A percentile compares a stretch with the other conserved stretches of the same genome.
phyloP scores from a whole-genome alignment of 2,113 vertebrate genomes.

The Anseranas semipalmata region DNA sequence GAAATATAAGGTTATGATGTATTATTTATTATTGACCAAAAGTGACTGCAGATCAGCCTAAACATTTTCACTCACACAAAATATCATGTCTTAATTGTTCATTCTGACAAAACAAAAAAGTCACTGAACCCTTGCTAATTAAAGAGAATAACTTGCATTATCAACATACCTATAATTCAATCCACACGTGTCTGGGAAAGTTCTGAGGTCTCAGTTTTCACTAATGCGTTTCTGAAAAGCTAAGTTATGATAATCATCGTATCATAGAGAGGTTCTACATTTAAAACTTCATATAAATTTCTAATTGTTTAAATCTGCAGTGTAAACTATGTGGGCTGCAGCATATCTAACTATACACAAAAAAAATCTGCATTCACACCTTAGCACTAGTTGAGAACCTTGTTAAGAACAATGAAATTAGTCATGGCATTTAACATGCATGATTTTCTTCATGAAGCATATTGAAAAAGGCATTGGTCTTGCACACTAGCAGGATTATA shows the following conservation, averaged over 20 bases:
- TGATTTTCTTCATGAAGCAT: not conserved
- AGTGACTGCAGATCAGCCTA: not conserved
- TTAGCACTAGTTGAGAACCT: not conserved
- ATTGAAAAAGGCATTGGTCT: not conserved
- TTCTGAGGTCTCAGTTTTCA: not conserved
- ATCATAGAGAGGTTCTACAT: not conserved
- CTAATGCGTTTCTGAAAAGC: not conserved
- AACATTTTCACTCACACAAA: not conserved
- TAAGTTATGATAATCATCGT: not conserved
- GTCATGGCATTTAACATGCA: not conserved
- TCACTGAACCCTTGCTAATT: not conserved
- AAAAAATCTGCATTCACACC: not conserved
- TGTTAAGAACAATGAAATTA: not conserved
- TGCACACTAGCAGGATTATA: not conserved
- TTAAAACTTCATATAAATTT: not conserved
- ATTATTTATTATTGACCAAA: not conserved
- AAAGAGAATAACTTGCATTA: not conserved
- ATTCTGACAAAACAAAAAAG: not conserved
- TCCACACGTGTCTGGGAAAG: not conserved
- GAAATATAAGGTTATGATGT: not conserved
- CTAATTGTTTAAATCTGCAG: not conserved
- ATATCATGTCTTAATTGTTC: not conserved
- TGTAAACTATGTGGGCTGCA: not conserved
- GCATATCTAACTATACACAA: not conserved
- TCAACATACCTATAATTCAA: not conserved